Conservation (phyloP, 92 coral and sea anemone species). For the Actinostola sp. region DNA sequence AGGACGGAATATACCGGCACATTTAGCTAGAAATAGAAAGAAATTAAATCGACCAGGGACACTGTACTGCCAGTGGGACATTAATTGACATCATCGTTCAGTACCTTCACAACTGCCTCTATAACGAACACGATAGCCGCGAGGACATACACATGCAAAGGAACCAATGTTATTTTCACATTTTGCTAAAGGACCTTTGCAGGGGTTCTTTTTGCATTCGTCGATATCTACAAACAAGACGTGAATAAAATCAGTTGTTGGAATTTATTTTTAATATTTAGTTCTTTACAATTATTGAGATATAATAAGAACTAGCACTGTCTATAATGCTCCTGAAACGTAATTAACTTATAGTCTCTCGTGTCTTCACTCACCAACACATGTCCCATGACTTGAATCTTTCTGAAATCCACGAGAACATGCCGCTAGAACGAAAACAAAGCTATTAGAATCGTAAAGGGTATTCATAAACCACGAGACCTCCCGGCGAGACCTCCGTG, state of each 20-base stretch:
- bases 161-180: constrained; percentile 27
- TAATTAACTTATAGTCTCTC: no score
- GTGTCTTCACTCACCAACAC: background rate
- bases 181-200: constrained; percentile 19
- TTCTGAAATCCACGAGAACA: background rate
- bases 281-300: background rate
- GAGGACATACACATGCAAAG: constrained; percentile 25
- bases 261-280: background rate
- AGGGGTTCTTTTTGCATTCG: constrained; percentile 18
- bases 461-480: no score
- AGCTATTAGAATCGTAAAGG: background rate
- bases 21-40: no score
- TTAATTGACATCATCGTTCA: no score
- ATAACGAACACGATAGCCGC: constrained; percentile 15
- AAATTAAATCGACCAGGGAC: no score
- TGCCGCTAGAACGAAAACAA: background rate
- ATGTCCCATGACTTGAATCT: background rate
- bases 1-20: no score
- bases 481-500: no score
- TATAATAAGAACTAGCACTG: no score
- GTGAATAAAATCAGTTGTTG: no score
- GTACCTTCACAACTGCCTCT: constrained; percentile 9
- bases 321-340: no score
- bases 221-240: constrained; percentile 6
- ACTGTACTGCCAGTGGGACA: no score